Base-by-base conservation (phyloP, 2,113 vertebrate genomes). In the Pollimyrus isidori region DNA sequence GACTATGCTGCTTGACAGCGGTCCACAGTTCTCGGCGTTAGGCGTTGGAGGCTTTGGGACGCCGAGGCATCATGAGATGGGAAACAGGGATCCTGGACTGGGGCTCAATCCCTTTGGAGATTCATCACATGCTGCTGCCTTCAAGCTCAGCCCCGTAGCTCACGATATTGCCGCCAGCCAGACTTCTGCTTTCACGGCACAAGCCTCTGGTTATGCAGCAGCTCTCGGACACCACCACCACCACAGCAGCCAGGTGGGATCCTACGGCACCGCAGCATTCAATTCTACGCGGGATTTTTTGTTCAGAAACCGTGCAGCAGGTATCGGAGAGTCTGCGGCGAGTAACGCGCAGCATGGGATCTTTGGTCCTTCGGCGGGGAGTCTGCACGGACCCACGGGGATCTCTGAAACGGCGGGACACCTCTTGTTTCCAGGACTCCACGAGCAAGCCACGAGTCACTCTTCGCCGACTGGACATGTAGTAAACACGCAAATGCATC, bases 1-100 rank as follows among this genome's bases (percentile, higher is more conserved):
- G 97, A 97, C 97, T 95, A 99, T 99, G 98, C 96, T 99, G 93
- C 96, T 99, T 95, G 98, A 99, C 93, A 97, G 98, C 95, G 98
- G 97, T 95, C 97, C 98, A 92, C 98, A 99, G 95, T 99, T 99
- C 94, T 97, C 98, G 88, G 96, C 97, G 91, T 95, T 99, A 94
- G 98, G 98, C 94, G 97, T 98, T 94, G 98, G 97, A 92, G 97
- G 97, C 88, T 99, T 99, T 94, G 96, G 96, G 88, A 96, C 97
- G 39, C 96, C 97, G 69, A 96, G 97, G 92, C 95, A 96, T 88
- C 95, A 96, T 92, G 98, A 98, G 6, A 96, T 98, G 94, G 95
- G 97, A 90, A 97, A 95, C 93, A 95, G 97, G 93, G 98, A 99
- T 91, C 93, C 96, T 87, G 93, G 97, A 85, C 96, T 98, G 95